These are phyloP conservation scores for Agonopterix subpropinquella DNA, from an alignment of 2,888 invertebrate species.

Conservation along the genomic window DNA sequence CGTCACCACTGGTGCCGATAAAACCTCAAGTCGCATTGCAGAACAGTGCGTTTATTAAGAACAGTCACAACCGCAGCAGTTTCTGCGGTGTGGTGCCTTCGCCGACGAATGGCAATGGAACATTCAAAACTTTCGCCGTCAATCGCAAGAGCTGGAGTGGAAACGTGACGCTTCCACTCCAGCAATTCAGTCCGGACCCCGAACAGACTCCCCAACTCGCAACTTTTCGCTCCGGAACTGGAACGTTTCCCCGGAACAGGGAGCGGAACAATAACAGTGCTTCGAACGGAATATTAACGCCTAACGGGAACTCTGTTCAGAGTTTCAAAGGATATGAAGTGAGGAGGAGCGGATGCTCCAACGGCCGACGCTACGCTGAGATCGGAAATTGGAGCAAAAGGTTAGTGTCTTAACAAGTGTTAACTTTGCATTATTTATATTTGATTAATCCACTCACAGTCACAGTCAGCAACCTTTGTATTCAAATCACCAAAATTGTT, in stretches of 20 bases:
- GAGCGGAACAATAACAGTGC: conserved; percentile 66
- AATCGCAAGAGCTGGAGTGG: conserved; percentile 75
- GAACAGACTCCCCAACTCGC: conserved; percentile 62
- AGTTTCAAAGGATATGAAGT: conserved; percentile 71
- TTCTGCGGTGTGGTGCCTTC: conserved; percentile 70
- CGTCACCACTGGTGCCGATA: conserved; percentile 70
- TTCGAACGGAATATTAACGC: conserved; percentile 69
- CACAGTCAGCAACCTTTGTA: too few species aligned
- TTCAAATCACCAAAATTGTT: neutral
- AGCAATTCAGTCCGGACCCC: conserved; percentile 60
- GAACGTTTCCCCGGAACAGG: conserved; percentile 69
- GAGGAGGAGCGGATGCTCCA: conserved; percentile 67
- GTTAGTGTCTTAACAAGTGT: conserved; percentile 33
- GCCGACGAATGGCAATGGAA: conserved; percentile 58
- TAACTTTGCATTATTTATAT: neutral
- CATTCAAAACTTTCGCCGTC: conserved; percentile 67
- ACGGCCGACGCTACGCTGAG: conserved; percentile 76
- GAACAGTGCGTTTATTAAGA: conserved; percentile 70
- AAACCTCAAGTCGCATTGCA: conserved; percentile 66
- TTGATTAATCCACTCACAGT: too few species aligned
- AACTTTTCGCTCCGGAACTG: conserved; percentile 68
- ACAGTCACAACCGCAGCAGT: conserved; percentile 72
- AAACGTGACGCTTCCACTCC: conserved; percentile 68
- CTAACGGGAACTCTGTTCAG: conserved; percentile 68
- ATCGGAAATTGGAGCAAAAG: conserved; percentile 77